phyloP scores from a whole-genome alignment of 2,888 invertebrate genomes.

The Strigamia transsilvanica region DNA sequence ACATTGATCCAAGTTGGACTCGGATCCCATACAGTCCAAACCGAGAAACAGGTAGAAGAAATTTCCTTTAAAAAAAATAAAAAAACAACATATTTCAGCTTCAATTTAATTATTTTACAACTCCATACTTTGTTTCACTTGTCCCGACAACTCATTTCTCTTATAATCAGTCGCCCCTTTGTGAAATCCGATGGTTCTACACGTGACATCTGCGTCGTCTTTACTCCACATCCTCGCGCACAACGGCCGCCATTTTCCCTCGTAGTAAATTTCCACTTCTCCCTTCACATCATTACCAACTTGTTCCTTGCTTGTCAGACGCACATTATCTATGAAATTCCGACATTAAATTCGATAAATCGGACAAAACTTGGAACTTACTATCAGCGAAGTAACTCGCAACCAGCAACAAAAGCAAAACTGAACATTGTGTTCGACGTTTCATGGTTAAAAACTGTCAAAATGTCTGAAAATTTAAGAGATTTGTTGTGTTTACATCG shows the following conservation, averaged over 20 bases:
- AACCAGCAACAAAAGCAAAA: background rate
- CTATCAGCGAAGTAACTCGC: background rate
- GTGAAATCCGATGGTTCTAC: slow-evolving; percentile 15
- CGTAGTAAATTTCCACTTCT: slow-evolving; percentile 11
- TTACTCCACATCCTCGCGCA: slow-evolving; percentile 6
- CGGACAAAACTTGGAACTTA: background rate
- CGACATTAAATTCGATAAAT: too few species aligned
- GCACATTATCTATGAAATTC: background rate
- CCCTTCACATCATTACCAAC: background rate
- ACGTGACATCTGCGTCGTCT: slow-evolving; percentile 21
- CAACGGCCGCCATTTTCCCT: slow-evolving; percentile 12
- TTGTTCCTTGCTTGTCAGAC: background rate
- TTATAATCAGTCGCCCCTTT: background rate
- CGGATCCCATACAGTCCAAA: background rate
- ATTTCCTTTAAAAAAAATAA: slow-evolving; percentile 2
- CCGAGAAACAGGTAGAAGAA: background rate
- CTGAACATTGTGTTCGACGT: background rate
- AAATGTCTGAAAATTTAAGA: background rate
- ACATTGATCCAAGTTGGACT: background rate
- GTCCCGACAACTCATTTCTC: background rate
- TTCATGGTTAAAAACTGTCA: background rate
- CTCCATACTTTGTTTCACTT: background rate
- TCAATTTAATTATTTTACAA: background rate
- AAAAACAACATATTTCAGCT: background rate
- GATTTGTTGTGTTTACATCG: too few species aligned